Base-by-base conservation (phyloP, 2,888 invertebrate species). In the Caenorhabditis sp. region DNA sequence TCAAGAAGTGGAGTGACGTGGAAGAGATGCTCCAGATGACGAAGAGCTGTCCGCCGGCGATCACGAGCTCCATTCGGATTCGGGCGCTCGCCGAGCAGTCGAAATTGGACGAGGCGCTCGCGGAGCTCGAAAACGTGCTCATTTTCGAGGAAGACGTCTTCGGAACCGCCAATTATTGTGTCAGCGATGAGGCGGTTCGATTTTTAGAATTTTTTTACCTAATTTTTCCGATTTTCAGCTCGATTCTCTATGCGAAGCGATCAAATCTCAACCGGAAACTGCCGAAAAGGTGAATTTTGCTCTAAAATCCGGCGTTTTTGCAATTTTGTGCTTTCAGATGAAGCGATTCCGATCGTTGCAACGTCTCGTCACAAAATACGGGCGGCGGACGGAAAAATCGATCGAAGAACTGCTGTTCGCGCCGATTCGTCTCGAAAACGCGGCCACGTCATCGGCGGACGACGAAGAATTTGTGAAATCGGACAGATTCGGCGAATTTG, bases 311-410 rank as follows among this genome's bases (percentile, higher is more conserved):
- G n/a, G n/a, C n/a, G n/a, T n/a, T n/a, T n/a, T n/a, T n/a, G n/a
- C 15, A 30, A 45, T 32, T 41, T 3, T 7, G 8, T 20, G 1
- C 7, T 56, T 56, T 39, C 27, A 63, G 62, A 75, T 78, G 74
- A 74, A 70, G 53, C 26, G 56, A 41, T 81, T 81, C 37, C 79
- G 81, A 39, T 68, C 58, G 39, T 50, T 81, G 7, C 81, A 81
- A 55, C 45, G 74, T 22, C 17, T 63, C 6, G 15, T 81, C 11
- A 81, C 81, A 13, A 73, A 72, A 58, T 78, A 73, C 56, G 63
- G 50, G 1, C 48, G 77, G 9, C 37, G 81, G 30, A 72, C 76
- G 0, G 30, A 63, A 15, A 70, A 62, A 17, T 32, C 62, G 2
- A 72, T 81, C 22, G 77, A 77, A n/a, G 74, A 81, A 0, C 27